Conservation (phyloP, 2,797 vertebrate species). For the Distichodus sexfasciatus region DNA sequence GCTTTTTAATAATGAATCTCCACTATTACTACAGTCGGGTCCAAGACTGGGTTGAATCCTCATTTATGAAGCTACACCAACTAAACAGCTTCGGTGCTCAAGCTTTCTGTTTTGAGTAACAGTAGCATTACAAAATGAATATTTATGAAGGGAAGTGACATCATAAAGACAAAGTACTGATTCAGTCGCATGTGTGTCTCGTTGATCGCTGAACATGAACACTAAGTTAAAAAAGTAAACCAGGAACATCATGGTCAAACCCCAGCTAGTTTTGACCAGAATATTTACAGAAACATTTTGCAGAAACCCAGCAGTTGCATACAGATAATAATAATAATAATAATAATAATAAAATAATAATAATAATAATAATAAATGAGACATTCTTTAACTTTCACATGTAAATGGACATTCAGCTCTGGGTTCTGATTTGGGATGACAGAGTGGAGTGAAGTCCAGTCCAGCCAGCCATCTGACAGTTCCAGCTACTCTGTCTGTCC, state of each 20-base stretch:
- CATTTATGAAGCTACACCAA: too few species aligned
- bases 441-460: slow-evolving; percentile 1
- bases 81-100: too few species aligned
- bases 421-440: neutral
- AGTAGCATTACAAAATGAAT: neutral
- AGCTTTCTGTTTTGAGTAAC: too few species aligned
- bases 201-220: neutral
- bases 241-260: neutral
- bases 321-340: slow-evolving; percentile 12
- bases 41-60: too few species aligned
- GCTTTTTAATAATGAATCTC: too few species aligned
- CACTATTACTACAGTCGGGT: slow-evolving; percentile 1
- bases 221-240: neutral
- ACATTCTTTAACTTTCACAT: slow-evolving; percentile 38
- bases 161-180: neutral
- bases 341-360: slow-evolving; percentile 15
- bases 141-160: neutral
- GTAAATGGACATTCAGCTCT: slow-evolving; percentile 25
- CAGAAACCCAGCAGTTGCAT: neutral
- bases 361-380: slow-evolving; percentile 21
- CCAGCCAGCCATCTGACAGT: slow-evolving; percentile 1
- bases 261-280: slow-evolving; percentile 10
- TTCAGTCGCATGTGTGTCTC: neutral
- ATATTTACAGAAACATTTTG: slow-evolving; percentile 17
- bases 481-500: neutral